phyloP scores from a whole-genome alignment of 35 echinoderm and acorn worm genomes.

The Stichopus chloronotus region DNA sequence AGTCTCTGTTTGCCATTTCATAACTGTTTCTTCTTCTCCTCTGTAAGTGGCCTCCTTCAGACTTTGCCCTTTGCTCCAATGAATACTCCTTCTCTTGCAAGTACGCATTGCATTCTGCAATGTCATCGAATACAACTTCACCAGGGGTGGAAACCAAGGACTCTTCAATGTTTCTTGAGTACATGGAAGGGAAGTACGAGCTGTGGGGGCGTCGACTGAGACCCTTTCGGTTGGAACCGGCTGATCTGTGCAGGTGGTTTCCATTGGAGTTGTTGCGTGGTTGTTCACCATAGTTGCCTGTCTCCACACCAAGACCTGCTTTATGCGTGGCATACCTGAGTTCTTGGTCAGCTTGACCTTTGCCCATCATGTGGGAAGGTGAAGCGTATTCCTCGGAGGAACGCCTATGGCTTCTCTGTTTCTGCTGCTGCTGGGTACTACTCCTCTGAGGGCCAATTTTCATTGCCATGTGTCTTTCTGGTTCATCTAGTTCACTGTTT shows the following conservation, averaged over 20 bases:
- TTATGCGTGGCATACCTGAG: slow-evolving; percentile 28
- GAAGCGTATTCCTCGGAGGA: slow-evolving; percentile 29
- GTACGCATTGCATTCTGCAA: slow-evolving; percentile 92
- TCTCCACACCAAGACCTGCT: neutral
- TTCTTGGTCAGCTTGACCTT: neutral
- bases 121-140: slow-evolving; percentile 94
- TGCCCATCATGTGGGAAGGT: neutral
- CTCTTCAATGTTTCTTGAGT: slow-evolving; percentile 66
- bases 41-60: neutral
- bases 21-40: slow-evolving; percentile 89
- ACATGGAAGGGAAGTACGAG: slow-evolving; percentile 39
- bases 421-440: neutral
- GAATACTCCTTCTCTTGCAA: slow-evolving; percentile 69
- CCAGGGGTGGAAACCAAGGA: slow-evolving; percentile 68
- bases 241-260: slow-evolving; percentile 59
- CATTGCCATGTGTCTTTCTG: slow-evolving; percentile 9
- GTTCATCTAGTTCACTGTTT: slow-evolving; percentile 6
- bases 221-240: neutral
- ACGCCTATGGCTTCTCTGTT: neutral
- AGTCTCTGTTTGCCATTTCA: slow-evolving; percentile 87
- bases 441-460: neutral
- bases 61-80: neutral
- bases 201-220: slow-evolving; percentile 25
- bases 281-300: slow-evolving; percentile 42
- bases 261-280: slow-evolving; percentile 93